These are phyloP conservation scores for Drosophila yooni DNA, from an alignment of 2,888 invertebrate genomes.

Conservation along the genomic window DNA sequence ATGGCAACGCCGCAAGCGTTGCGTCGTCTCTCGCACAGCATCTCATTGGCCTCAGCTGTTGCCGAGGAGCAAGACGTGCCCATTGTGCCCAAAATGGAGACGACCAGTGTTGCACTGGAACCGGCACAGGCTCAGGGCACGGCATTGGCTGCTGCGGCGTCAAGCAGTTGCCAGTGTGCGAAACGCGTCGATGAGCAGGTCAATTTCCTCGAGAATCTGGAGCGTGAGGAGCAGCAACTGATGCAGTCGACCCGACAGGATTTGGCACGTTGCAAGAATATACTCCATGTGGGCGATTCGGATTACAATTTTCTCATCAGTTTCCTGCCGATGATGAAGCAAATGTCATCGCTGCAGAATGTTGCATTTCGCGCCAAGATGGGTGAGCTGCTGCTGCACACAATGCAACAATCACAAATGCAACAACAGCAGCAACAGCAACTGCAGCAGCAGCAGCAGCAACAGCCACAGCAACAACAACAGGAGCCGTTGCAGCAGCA, in stretches of 20 bases:
- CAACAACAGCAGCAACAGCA: constrained; percentile 37
- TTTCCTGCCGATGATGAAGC: constrained; percentile 82
- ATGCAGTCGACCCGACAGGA: constrained; percentile 81
- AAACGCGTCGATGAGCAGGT: constrained; percentile 77
- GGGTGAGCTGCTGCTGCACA: constrained; percentile 76
- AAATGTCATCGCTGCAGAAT: constrained; percentile 79
- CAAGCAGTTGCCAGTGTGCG: constrained; percentile 71
- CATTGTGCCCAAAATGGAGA: not conserved
- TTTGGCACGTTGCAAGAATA: constrained; percentile 70
- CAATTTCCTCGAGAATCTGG: constrained; percentile 72
- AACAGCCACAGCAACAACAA: constrained; percentile 10
- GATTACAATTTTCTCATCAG: constrained; percentile 82
- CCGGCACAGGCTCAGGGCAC: constrained; percentile 14
- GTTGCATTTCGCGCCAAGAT: constrained; percentile 79
- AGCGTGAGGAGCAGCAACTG: constrained; percentile 78
- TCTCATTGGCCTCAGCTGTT: constrained; percentile 71
- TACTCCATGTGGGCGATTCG: constrained; percentile 78
- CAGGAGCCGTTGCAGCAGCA: constrained; percentile 25
- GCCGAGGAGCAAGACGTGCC: constrained; percentile 58
- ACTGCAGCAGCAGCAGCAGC: constrained; percentile 40
- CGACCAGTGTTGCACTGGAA: not conserved
- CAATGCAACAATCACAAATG: constrained; percentile 64
- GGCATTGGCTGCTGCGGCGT: constrained; percentile 61
- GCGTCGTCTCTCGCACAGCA: constrained; percentile 72
- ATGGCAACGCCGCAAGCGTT: constrained; percentile 80